Conservation (phyloP, 2,888 invertebrate genomes). For the Pollenia angustigena region DNA sequence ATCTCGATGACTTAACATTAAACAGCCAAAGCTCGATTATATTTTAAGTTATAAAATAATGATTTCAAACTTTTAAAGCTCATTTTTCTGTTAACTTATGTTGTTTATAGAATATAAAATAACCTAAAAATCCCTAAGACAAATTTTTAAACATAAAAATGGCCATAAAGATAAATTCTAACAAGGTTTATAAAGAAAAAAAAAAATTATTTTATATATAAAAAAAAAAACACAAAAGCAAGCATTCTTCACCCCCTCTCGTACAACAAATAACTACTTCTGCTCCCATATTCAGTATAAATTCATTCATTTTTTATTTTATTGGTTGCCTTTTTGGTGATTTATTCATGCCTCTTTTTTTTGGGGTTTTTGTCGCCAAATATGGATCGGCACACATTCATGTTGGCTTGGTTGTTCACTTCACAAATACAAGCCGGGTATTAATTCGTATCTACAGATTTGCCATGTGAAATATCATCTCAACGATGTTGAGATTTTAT, state of each 20-base stretch:
- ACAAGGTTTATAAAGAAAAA: constrained; percentile 69
- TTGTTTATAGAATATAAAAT: neutral
- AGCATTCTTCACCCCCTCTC: constrained; percentile 22
- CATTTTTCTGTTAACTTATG: neutral
- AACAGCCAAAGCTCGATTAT: neutral
- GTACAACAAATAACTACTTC: constrained; percentile 16
- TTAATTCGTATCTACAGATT: constrained; percentile 45
- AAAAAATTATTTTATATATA: neutral
- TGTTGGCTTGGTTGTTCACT: neutral
- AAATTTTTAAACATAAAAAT: constrained; percentile 54
- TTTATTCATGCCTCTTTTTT: constrained; percentile 60
- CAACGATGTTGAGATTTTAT: constrained; percentile 71
- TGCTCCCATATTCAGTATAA: neutral
- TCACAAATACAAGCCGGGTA: constrained; percentile 2
- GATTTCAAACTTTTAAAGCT: neutral
- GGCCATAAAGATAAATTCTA: constrained; percentile 70
- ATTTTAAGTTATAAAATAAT: neutral
- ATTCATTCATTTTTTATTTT: constrained; percentile 65
- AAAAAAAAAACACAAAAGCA: neutral
- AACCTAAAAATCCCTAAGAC: constrained; percentile 7
- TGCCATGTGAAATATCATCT: constrained; percentile 71
- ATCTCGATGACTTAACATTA: too few species aligned
- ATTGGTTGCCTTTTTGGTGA: constrained; percentile 65
- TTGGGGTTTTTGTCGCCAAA: constrained; percentile 40
- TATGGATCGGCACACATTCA: constrained; percentile 19